These are phyloP conservation scores for Drosophila tsacasi DNA, from an alignment of 1,140 invertebrate genomes.

Conservation along the genomic window DNA sequence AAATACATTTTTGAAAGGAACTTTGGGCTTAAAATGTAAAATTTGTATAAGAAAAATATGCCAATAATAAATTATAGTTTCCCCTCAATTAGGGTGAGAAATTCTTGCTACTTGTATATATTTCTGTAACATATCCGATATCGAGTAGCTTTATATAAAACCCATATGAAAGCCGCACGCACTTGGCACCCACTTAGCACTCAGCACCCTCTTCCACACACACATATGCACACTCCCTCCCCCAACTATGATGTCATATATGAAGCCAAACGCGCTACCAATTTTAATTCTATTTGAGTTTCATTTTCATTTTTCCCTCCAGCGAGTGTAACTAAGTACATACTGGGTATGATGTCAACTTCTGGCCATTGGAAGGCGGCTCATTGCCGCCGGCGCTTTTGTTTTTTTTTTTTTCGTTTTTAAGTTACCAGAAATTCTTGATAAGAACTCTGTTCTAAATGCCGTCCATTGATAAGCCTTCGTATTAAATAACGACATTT, in stretches of 20 bases:
- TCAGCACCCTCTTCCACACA: constrained; percentile 26
- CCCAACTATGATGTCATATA: constrained; percentile 60
- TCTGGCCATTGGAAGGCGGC: constrained; percentile 43
- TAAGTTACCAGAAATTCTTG: constrained; percentile 30
- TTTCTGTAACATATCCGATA: constrained; percentile 1
- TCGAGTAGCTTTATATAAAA: constrained; percentile 21
- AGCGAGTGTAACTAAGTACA: constrained; percentile 13
- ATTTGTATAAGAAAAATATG: background rate
- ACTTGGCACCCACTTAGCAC: constrained; percentile 72
- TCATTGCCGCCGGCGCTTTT: constrained; percentile 44
- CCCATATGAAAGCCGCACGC: constrained; percentile 48
- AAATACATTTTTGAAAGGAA: background rate
- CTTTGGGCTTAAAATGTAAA: background rate
- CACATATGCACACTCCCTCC: constrained; percentile 4
- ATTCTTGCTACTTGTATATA: no score
- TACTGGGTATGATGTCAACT: constrained; percentile 58
- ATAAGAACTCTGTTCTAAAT: constrained; percentile 30
- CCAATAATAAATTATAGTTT: background rate
- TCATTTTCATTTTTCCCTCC: constrained; percentile 15
- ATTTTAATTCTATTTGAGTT: constrained; percentile 58
- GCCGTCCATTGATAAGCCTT: constrained; percentile 34
- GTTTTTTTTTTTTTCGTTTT: constrained; percentile 1
- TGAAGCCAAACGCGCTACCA: constrained; percentile 47
- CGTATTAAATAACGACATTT: constrained; percentile 34
- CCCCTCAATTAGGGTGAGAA: background rate